Conservation (phyloP, 2,797 vertebrate species). For the Smutsia gigantea region DNA sequence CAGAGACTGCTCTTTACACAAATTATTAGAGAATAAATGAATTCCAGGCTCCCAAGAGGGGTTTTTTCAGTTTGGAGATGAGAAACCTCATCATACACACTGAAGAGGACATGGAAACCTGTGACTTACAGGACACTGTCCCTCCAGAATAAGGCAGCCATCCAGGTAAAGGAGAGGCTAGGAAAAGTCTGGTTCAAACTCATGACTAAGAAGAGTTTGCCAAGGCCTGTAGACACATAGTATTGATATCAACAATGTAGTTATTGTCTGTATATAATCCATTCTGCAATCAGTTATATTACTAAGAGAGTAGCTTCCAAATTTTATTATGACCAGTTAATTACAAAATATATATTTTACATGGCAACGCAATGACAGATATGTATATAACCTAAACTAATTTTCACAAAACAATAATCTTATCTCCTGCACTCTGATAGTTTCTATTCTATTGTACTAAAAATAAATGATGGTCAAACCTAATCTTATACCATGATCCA, state of each 20-base stretch:
- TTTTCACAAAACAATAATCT: neutral
- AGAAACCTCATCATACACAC: too few relatives aligned
- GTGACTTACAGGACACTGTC: neutral
- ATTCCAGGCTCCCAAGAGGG: neutral
- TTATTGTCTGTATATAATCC: neutral
- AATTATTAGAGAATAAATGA: neutral
- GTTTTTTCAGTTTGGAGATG: neutral
- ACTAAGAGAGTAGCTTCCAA: neutral
- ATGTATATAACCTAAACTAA: neutral
- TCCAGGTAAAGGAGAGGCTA: neutral
- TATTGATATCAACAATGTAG: neutral
- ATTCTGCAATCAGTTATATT: neutral
- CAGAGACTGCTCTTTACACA: neutral
- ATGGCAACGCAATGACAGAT: neutral
- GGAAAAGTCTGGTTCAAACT: neutral
- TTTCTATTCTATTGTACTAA: neutral
- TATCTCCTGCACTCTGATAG: neutral
- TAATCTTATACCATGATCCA: too few relatives aligned
- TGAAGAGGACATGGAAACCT: neutral
- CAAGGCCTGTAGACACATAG: neutral
- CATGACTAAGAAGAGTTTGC: neutral
- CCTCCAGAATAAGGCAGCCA: neutral
- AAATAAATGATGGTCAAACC: neutral
- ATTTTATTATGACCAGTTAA: neutral
- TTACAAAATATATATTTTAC: neutral